Evolutionary conservation across 1,140 invertebrate genomes (phyloP).

Genomic region (Drosophila santomea): DNA sequence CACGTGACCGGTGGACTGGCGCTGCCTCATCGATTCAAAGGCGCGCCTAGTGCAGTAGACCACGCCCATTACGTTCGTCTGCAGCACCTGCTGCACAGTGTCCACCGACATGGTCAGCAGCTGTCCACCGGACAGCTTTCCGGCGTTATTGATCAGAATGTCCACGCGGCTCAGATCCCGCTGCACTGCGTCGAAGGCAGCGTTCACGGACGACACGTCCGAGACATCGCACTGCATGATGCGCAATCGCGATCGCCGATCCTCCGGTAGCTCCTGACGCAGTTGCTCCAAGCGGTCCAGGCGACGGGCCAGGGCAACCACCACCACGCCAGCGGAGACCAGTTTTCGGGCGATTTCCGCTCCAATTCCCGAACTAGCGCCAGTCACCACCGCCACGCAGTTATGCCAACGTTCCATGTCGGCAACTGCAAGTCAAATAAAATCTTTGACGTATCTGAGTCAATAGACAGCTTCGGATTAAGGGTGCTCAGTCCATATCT

Average conservation of each 20-base stretch:
- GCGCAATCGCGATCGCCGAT: conserved; percentile 54
- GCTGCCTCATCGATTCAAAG: conserved; percentile 88
- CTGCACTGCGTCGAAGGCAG: conserved; percentile 87
- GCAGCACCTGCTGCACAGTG: conserved; percentile 86
- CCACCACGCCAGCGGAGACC: conserved; percentile 87
- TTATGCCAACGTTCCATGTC: conserved; percentile 89
- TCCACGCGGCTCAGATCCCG: conserved; percentile 87
- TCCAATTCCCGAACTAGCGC: conserved; percentile 90
- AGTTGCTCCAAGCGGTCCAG: conserved; percentile 86
- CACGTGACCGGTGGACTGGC: conserved; percentile 88
- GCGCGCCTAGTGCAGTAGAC: conserved; percentile 88
- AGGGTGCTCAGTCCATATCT: neutral
- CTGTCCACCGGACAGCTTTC: conserved; percentile 84
- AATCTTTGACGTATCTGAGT: neutral
- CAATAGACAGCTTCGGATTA: neutral
- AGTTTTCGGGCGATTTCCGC: conserved; percentile 86
- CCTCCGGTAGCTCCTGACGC: conserved; percentile 30
- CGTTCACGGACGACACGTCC: conserved; percentile 87
- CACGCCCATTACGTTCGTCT: conserved; percentile 89
- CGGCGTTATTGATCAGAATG: conserved; percentile 91
- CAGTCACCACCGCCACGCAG: conserved; percentile 90
- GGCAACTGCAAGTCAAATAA: conserved; percentile 28
- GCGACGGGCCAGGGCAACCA: conserved; percentile 89
- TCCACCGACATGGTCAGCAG: conserved; percentile 75
- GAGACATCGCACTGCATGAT: conserved; percentile 88